Evolutionary conservation across 2,113 vertebrate species (phyloP), one percentile per base, ranked within the genome.

Genomic region (Anhinga rufa): DNA sequence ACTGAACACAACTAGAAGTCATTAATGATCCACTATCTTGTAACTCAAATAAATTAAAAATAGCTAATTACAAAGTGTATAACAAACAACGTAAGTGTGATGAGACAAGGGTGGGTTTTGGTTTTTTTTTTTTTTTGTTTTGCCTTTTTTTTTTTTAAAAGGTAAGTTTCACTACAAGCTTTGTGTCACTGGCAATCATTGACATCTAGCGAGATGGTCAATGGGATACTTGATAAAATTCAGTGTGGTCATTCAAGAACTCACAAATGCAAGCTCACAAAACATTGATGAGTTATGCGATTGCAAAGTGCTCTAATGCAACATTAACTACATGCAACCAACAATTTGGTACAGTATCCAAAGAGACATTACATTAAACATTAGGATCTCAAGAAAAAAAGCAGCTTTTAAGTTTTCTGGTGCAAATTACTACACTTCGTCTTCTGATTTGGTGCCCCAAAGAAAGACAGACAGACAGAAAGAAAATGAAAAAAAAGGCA

Each of bases 251-350:
- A 97, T 97, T 95, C 97, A 96, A 96, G 97, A 98, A 98, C 97
- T 98, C 98, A 98, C 98, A 97, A 96, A 97, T 95, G 98, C 98
- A 98, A 99, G 99, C 98, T 99, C 98, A 99, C 98, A 98, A 98
- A 98, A 99, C 98, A 98, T 97, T 91, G 97, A 98, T 98, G 98
- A 98, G 98, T 98, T 97, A 98, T 98, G 99, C 98, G 98, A 98
- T 95, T 98, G 98, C 98, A 98, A 98, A 98, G 98, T 98, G 98
- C 98, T 98, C 98, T 98, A 98, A 99, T 99, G 98, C 99, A 99
- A 99, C 98, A 98, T 98, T 98, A 98, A 98, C 98, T 97, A 98
- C 98, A 99, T 98, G 98, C 98, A 98, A 98, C 96, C 98, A 98
- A 98, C 98, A 85, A 98, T 98, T 98, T 98, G 97, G 97, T 98